These are phyloP conservation scores for Drosophila leonis DNA, from an alignment of 2,888 invertebrate species.

Conservation along the genomic window DNA sequence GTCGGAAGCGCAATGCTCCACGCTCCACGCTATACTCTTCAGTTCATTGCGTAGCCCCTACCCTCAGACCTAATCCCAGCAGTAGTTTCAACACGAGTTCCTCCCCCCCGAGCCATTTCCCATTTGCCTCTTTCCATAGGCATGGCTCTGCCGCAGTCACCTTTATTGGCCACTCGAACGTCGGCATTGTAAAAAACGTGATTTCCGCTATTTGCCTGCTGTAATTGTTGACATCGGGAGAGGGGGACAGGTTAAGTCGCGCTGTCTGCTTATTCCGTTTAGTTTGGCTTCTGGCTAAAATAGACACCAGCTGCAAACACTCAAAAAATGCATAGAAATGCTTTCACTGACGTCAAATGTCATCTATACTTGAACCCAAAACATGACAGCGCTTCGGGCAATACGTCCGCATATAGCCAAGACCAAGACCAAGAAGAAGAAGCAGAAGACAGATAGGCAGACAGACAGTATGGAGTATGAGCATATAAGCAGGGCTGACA, in stretches of 20 bases:
- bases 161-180: conserved; percentile 59
- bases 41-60: conserved; percentile 8
- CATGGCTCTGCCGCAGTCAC: conserved; percentile 33
- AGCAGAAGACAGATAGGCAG: neutral
- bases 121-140: neutral
- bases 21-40: neutral
- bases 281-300: conserved; percentile 51
- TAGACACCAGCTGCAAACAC: conserved; percentile 37
- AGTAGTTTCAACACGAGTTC: neutral
- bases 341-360: conserved; percentile 36
- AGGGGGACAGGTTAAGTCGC: neutral
- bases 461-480: neutral
- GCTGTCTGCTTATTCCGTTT: conserved; percentile 30
- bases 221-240: conserved; percentile 59
- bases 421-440: neutral
- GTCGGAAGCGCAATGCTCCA: conserved; percentile 49
- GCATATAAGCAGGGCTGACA: conserved; percentile 29
- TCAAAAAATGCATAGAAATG: conserved; percentile 40
- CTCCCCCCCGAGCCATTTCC: neutral
- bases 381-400: conserved; percentile 1
- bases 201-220: conserved; percentile 70
- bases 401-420: conserved; percentile 7
- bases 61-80: neutral
- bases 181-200: conserved; percentile 68
- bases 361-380: conserved; percentile 26